These are phyloP conservation scores for Brassicogethes aeneus DNA, from an alignment of 2,888 invertebrate genomes.

Conservation along the genomic window DNA sequence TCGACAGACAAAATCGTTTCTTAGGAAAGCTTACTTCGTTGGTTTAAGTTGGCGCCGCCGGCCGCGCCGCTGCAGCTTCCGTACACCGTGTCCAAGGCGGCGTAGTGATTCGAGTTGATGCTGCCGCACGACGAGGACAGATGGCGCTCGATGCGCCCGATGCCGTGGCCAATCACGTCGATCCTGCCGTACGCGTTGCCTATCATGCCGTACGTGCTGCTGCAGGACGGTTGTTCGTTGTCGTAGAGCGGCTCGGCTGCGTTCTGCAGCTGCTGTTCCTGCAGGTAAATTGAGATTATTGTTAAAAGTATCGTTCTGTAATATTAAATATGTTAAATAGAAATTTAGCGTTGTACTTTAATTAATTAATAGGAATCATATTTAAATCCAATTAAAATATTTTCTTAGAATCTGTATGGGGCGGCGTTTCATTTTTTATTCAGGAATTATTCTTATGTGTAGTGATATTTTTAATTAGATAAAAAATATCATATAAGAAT, in stretches of 20 bases:
- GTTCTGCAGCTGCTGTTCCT: slow-evolving; percentile 16
- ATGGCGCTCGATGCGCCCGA: slow-evolving; percentile 50
- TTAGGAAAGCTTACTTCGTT: no score
- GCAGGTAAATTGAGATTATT: no score
- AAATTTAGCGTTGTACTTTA: no score
- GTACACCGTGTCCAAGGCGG: slow-evolving; percentile 41
- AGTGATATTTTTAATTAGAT: no score
- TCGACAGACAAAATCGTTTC: no score
- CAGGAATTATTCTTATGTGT: no score
- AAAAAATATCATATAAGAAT: no score
- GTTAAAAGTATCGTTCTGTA: slow-evolving; percentile 10
- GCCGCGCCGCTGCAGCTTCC: slow-evolving; percentile 26
- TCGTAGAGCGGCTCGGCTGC: slow-evolving; percentile 28
- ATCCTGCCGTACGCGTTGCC: slow-evolving; percentile 46
- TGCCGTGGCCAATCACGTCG: slow-evolving; percentile 44
- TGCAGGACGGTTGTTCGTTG: slow-evolving; percentile 27
- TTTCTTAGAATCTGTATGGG: no score
- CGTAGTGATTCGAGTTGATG: slow-evolving; percentile 40
- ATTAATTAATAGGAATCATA: no score
- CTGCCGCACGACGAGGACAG: slow-evolving; percentile 60
- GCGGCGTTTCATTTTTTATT: no score
- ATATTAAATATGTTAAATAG: slow-evolving; percentile 13
- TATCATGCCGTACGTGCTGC: slow-evolving; percentile 37
- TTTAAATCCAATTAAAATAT: no score
- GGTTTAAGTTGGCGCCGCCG: no score